Conservation (phyloP, 1,140 invertebrate genomes). For the Telenomus remus region DNA sequence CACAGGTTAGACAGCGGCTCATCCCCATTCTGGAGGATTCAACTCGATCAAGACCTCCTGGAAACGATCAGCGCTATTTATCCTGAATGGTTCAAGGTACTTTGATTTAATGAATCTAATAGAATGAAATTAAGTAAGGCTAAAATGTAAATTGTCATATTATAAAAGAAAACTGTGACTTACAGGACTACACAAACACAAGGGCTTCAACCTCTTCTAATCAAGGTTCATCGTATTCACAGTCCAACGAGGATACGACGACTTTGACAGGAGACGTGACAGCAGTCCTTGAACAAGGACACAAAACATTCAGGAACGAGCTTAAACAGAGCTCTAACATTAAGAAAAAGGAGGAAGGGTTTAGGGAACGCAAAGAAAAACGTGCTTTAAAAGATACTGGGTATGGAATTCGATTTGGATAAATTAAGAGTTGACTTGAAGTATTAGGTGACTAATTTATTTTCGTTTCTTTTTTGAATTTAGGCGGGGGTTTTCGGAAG, state of each 20-base stretch:
- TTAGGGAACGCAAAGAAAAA: constrained; percentile 67
- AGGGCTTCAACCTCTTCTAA: constrained; percentile 66
- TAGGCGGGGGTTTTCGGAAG: constrained; percentile 38
- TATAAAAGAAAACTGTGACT: neutral
- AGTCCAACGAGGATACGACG: constrained; percentile 59
- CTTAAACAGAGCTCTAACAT: constrained; percentile 65
- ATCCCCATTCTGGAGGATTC: constrained; percentile 90
- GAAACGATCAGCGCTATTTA: constrained; percentile 92
- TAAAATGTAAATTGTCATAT: no score
- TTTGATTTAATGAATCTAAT: neutral
- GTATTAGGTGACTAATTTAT: constrained; percentile 1
- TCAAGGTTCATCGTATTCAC: constrained; percentile 58
- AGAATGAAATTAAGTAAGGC: no score
- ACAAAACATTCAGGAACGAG: constrained; percentile 63
- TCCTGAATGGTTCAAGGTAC: constrained; percentile 90
- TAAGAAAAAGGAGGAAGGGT: constrained; percentile 62
- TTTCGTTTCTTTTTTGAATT: constrained; percentile 14
- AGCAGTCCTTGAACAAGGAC: constrained; percentile 58
- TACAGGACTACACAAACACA: constrained; percentile 70
- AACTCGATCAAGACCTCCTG: constrained; percentile 91
- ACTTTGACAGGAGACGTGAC: constrained; percentile 62
- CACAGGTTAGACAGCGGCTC: constrained; percentile 83
- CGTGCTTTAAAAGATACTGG: constrained; percentile 67
- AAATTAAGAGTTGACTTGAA: neutral
- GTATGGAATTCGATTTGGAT: constrained; percentile 39